Evolutionary conservation across 2,113 vertebrate species (phyloP).

Genomic region (Sander vitreus): DNA sequence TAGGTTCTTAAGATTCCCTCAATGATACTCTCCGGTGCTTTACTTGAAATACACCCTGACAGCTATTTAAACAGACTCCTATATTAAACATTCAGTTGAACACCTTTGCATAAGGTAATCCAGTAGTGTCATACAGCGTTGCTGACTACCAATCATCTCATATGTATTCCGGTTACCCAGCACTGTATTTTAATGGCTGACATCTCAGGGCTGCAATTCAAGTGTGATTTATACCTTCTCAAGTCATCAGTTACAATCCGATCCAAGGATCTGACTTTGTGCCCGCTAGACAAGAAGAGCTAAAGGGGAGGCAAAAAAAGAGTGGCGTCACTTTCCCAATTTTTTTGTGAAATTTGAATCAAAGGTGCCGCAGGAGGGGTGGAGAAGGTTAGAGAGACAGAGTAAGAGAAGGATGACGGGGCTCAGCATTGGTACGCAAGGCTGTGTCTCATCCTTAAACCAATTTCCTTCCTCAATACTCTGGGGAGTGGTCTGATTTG

Average conservation of each 20-base stretch:
- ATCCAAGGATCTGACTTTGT: constrained; percentile 73
- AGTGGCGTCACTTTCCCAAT: constrained; percentile 34
- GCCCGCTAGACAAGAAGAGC: constrained; percentile 54
- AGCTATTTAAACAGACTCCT: constrained; percentile 63
- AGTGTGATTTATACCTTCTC: constrained; percentile 80
- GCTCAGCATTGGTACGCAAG: constrained; percentile 68
- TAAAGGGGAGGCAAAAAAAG: constrained; percentile 33
- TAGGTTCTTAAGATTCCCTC: constrained; percentile 44
- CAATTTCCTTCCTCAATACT: constrained; percentile 78
- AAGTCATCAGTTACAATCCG: constrained; percentile 78
- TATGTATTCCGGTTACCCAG: constrained; percentile 68
- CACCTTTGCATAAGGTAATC: constrained; percentile 72
- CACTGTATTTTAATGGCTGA: constrained; percentile 79
- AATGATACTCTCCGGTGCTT: constrained; percentile 37
- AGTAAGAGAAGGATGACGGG: constrained; percentile 44
- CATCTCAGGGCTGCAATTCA: constrained; percentile 78
- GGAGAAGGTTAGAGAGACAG: constrained; percentile 39
- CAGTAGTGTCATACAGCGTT: constrained; percentile 60
- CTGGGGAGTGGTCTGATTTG: constrained; percentile 77
- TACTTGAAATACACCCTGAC: constrained; percentile 63
- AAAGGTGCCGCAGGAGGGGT: constrained; percentile 50
- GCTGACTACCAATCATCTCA: constrained; percentile 77
- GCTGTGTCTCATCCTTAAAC: constrained; percentile 76
- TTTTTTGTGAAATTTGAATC: constrained; percentile 57
- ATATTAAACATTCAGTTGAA: constrained; percentile 69